phyloP scores from a whole-genome alignment of 2,113 vertebrate species.

The Vimba vimba region DNA sequence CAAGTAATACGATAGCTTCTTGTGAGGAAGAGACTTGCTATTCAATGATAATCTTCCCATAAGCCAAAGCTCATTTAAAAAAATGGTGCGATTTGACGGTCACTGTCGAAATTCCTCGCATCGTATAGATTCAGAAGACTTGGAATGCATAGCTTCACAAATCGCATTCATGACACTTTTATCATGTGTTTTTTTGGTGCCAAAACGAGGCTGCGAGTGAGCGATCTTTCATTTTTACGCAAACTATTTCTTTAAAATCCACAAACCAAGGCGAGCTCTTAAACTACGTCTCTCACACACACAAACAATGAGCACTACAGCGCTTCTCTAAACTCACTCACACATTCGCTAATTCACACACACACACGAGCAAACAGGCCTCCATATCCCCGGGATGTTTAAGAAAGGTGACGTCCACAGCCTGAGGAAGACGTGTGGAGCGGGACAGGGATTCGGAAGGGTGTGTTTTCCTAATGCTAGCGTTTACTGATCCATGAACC shows the following conservation, averaged over 20 bases:
- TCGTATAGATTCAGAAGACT: not conserved
- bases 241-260: not conserved
- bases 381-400: not conserved
- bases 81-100: not conserved
- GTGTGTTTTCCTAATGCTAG: not conserved
- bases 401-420: slow-evolving; percentile 2
- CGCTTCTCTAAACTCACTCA: slow-evolving; percentile 21
- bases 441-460: not conserved
- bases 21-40: not conserved
- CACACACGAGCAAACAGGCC: not conserved
- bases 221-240: not conserved
- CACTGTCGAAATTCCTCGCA: not conserved
- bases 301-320: slow-evolving; percentile 11
- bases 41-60: not conserved
- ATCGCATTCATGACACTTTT: not conserved
- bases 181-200: not conserved
- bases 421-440: slow-evolving; percentile 16
- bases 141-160: not conserved
- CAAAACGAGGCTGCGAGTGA: not conserved
- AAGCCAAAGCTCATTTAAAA: not conserved
- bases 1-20: not conserved
- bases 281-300: not conserved
- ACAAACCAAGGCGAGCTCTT: slow-evolving; percentile 32
- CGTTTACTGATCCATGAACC: not conserved
- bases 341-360: not conserved